Conservation (phyloP, 1,140 invertebrate species). For the Drosophila bocki region DNA sequence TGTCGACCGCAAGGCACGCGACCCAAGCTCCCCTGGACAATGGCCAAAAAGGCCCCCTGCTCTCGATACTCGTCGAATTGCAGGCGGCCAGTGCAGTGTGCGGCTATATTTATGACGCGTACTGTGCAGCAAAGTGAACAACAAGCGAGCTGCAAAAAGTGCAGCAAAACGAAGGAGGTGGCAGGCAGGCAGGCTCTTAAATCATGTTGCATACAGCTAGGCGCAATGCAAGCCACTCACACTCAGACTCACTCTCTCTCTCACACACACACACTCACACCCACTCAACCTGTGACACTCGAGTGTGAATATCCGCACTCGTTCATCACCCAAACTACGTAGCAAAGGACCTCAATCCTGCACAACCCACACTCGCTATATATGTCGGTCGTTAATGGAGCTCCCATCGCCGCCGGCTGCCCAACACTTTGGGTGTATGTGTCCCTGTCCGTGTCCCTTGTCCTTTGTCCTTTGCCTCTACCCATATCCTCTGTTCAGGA, state of each 20-base stretch:
- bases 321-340: conserved; percentile 59
- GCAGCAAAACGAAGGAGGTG: conserved; percentile 54
- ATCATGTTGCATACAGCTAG: conserved; percentile 79
- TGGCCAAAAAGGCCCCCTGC: conserved; percentile 1
- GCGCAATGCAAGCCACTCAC: conserved; percentile 62
- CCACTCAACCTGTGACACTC: conserved; percentile 62
- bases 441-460: conserved; percentile 2
- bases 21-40: conserved; percentile 27
- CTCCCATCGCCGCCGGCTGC: conserved; percentile 75
- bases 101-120: conserved; percentile 64
- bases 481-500: not conserved
- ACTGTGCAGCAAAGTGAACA: conserved; percentile 70
- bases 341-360: conserved; percentile 3
- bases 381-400: conserved; percentile 69
- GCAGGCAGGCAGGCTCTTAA: conserved; percentile 63
- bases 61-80: conserved; percentile 7
- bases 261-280: not conserved
- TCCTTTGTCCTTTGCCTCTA: conserved; percentile 8
- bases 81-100: conserved; percentile 46
- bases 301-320: conserved; percentile 81
- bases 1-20: conserved; percentile 77
- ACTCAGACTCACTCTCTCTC: conserved; percentile 16
- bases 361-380: conserved; percentile 6
- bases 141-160: conserved; percentile 65
- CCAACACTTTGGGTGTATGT: conserved; percentile 69